Evolutionary conservation across 2,888 invertebrate species (phyloP), one percentile per base, ranked within the genome.

Genomic region (Stenodera caucasica): DNA sequence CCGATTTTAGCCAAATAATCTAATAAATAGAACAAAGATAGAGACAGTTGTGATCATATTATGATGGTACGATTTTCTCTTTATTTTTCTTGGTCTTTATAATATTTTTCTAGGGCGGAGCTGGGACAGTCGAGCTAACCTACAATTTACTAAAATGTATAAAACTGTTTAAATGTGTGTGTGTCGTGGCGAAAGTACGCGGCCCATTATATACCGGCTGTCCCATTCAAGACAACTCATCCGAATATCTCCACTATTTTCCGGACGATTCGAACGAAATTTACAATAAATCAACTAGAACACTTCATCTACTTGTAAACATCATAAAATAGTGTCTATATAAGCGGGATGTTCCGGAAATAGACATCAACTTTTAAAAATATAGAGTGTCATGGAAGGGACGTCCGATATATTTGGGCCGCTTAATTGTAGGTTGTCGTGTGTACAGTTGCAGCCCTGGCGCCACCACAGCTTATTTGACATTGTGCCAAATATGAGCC

Each of bases 91-190:
- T 40, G 15, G 37, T 40, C n/a, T n/a, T n/a, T n/a, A n/a, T n/a
- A n/a, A 55, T 52, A 45, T 21, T 40, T 23, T 26, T 55, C 55
- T 67, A 67, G 68, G 72, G 71, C 72, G 74, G 70, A 63, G 37
- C 18, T 40, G 66, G 66, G 66, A 64, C 71, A 64, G 67, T 70
- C 71, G 67, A 55, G 62, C 63, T 68, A 76, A 70, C 74, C 72
- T 60, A 67, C 70, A 75, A 76, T 76, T 76, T 75, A 71, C 73
- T 73, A 75, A 75, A 75, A 73, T 72, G 75, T 75, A 75, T 73
- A 73, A 72, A 75, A 75, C 70, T 71, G 68, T 73, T 40, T 40
- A 6, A 8, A 9, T 1, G 35, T 35, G 35, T 35, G 35, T 40
- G 37, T 35, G 72, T 73, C 72, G 66, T 61, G 63, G 65, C 67